Percentiles rank a stretch among this genome's conserved stretches.
Conservation (phyloP, 2,797 vertebrate genomes). For the Siniperca obscura region DNA sequence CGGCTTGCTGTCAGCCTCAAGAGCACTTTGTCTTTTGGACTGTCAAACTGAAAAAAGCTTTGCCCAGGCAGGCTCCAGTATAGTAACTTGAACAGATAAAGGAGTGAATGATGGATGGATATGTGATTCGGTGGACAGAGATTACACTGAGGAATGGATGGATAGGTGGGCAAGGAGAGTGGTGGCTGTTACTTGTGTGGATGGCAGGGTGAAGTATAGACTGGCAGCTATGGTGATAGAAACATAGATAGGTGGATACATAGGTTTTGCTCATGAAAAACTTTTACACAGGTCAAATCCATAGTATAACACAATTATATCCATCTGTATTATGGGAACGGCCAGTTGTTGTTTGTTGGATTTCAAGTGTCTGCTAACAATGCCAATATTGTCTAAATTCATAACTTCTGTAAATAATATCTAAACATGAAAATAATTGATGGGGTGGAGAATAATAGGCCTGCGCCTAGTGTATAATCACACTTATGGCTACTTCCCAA, state of each 20-base stretch:
- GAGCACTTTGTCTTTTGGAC: constrained; percentile 63
- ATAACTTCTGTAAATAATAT: neutral
- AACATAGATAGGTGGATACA: neutral
- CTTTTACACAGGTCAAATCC: neutral
- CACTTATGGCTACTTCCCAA: neutral
- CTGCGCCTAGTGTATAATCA: neutral
- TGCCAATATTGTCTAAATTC: neutral
- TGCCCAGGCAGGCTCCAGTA: constrained; percentile 7
- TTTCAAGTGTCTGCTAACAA: neutral
- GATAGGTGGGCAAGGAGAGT: constrained; percentile 5
- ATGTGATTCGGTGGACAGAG: constrained; percentile 31
- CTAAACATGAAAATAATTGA: neutral
- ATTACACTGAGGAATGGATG: constrained; percentile 37
- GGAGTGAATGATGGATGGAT: constrained; percentile 45
- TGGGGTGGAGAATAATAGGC: neutral
- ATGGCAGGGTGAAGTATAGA: constrained; percentile 17
- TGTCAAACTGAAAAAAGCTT: constrained; percentile 37
- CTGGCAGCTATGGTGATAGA: neutral
- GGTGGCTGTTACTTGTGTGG: constrained; percentile 17
- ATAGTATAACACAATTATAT: neutral
- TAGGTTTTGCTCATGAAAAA: neutral
- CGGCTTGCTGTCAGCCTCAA: constrained; percentile 57
- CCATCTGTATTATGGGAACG: neutral
- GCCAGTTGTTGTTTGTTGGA: neutral
- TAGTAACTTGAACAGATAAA: constrained; percentile 33